Evolutionary conservation across 2,888 invertebrate genomes (phyloP), one percentile per base, ranked within the genome.

Genomic region (Leptogaster cylindrica): DNA sequence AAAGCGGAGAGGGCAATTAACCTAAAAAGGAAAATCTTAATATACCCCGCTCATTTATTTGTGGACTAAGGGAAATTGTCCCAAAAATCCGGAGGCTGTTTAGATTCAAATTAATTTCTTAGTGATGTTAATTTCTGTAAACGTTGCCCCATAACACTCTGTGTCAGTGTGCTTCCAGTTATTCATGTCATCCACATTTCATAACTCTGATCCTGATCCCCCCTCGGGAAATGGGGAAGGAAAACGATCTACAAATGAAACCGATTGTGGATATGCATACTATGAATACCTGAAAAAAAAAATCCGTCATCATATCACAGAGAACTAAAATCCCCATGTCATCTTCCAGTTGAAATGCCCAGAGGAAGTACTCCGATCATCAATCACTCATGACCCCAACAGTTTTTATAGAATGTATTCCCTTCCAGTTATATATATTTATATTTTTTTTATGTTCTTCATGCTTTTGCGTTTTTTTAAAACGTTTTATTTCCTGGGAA

Each of bases 331-430:
- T 41, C 58, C 41, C 14, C 58, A 25, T 58, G 58, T 58, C 58
- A 58, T 58, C 58, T 58, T 58, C 58, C 39, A 39, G 58, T 25
- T 58, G 58, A 41, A 58, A 58, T 58, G 10, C 58, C 58, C 58
- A 27, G 39, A 58, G 58, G 58, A 58, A 58, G 58, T 58, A 25
- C 58, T 58, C n/a, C 58, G 58, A 58, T 58, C 58, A 58, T 58
- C 58, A 58, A 58, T 58, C 58, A 58, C 58, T 41, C 39, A 16
- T 16, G 23, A 14, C 58, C 39, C 23, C 46, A 46, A n/a, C 46
- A 16, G 18, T 16, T 46, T 46, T 46, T 46, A 36, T 20, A 46
- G 12, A 41, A 12, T 12, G n/a, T 41, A 12, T n/a, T 7, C 2
- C 12, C n/a, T 6, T 6, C 14, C 6, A 12, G 14, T 41, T 10